Base-by-base conservation (phyloP, 2,113 vertebrate species). In the Notarius lentiginosus region DNA sequence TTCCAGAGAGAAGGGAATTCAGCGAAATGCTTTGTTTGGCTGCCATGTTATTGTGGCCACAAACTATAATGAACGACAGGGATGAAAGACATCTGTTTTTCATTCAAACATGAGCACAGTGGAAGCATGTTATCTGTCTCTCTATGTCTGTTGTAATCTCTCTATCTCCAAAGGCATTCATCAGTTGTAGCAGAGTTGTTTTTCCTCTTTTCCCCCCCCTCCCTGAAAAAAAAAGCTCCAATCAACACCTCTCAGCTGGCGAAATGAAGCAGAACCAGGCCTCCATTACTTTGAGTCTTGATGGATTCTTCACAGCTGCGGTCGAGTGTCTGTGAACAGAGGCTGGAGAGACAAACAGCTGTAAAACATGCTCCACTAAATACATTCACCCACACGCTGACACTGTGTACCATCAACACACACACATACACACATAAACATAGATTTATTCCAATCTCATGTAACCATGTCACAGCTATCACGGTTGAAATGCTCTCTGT, bases 251-350 rank as follows among this genome's bases (percentile, higher is more conserved):
- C 92, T 91, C 87, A 93, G 93, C 92, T 93, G 93, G 94, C 87
- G 92, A 95, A 95, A 95, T 95, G 94, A 94, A 93, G 93, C 94
- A 93, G 92, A 94, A 92, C 94, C 88, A 65, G 86, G 91, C 93
- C 93, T 94, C 93, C 94, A 95, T 95, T 94, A 95, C 91, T 92
- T 91, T 90, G 89, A 92, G 90, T 91, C 91, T 87, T 94, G 93
- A 95, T 94, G 94, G 92, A 92, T 92, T 94, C 92, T 89, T 94
- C 93, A 68, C 94, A 95, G 94, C 92, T 90, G 93, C 83, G 75
- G 86, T 86, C 70, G 89, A 93, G 91, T 92, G 91, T 92, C 91
- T 94, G 91, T 90, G 90, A 93, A 88, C 90, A 90, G 83, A 86
- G 89, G 90, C 84, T 87, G 84, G 85, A 89, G 81, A 91, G 86